phyloP scores from a whole-genome alignment of 2,113 vertebrate genomes.

The Mobula birostris region DNA sequence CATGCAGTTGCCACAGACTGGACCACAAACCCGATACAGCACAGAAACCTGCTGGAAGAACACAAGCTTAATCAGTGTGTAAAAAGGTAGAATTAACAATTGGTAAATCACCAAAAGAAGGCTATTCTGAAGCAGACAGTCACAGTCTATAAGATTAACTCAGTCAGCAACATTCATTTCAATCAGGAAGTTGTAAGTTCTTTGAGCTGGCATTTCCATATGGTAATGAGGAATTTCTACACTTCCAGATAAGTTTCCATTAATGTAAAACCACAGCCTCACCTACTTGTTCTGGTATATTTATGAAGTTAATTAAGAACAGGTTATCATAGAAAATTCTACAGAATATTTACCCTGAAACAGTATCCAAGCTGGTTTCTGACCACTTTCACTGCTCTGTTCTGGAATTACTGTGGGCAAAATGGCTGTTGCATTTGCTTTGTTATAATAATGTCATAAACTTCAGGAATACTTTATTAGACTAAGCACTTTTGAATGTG shows the following conservation, averaged over 20 bases:
- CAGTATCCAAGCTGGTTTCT: background rate
- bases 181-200: background rate
- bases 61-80: background rate
- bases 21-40: background rate
- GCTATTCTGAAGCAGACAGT: background rate
- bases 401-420: background rate
- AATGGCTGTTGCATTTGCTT: background rate
- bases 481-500: background rate
- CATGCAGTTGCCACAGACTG: background rate
- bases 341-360: no score
- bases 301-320: background rate
- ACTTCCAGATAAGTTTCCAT: background rate
- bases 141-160: background rate
- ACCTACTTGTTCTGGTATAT: background rate
- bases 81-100: background rate
- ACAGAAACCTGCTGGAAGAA: constrained; percentile 5
- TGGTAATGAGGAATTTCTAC: background rate
- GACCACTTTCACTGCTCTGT: background rate
- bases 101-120: background rate
- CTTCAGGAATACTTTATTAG: background rate
- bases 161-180: background rate
- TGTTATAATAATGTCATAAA: background rate
- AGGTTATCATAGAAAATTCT: background rate
- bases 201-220: background rate
- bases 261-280: background rate